Percentiles rank a stretch among this genome's conserved stretches.
phyloP scores from a whole-genome alignment of 30 jellyfish, hydroid and myxozoan genomes.

The Clytia hemisphaerica region DNA sequence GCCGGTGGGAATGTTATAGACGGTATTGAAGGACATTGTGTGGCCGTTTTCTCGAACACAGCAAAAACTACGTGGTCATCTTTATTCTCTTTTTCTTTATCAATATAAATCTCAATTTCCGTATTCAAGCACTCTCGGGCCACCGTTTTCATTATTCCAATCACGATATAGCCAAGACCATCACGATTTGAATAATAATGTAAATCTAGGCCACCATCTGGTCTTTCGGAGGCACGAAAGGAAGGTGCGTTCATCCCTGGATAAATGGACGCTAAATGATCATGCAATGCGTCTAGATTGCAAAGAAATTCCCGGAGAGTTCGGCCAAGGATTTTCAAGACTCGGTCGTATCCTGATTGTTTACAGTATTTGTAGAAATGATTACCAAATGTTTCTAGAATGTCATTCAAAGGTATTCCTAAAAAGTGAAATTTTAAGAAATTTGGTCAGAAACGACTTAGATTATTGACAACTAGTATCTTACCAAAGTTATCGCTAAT shows the following conservation, averaged over 20 bases:
- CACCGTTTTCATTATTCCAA: constrained; percentile 78
- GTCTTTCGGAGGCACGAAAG: constrained; percentile 64
- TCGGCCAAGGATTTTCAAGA: constrained; percentile 66
- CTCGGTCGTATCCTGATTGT: constrained; percentile 80
- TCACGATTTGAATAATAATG: constrained; percentile 68
- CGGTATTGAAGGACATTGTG: not conserved
- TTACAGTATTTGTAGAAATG: constrained; percentile 75
- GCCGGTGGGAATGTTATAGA: not conserved
- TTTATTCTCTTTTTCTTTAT: constrained; percentile 22
- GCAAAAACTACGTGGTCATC: constrained; percentile 54
- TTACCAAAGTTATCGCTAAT: too few species aligned
- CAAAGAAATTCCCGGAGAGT: constrained; percentile 52
- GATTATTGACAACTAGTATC: too few species aligned
- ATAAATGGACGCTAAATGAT: constrained; percentile 68
- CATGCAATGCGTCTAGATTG: constrained; percentile 77
- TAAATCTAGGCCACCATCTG: constrained; percentile 62
- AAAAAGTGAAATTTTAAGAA: constrained; percentile 1
- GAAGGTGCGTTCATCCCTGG: constrained; percentile 91
- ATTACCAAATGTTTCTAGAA: constrained; percentile 74
- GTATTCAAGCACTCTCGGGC: constrained; percentile 61
- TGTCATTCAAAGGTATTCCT: constrained; percentile 47
- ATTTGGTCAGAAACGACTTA: too few species aligned
- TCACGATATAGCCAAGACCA: constrained; percentile 65
- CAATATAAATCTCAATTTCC: constrained; percentile 28
- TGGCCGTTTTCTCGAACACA: constrained; percentile 4